Evolutionary conservation across 2,888 invertebrate species (phyloP).

Genomic region (Trichopria drosophilae): DNA sequence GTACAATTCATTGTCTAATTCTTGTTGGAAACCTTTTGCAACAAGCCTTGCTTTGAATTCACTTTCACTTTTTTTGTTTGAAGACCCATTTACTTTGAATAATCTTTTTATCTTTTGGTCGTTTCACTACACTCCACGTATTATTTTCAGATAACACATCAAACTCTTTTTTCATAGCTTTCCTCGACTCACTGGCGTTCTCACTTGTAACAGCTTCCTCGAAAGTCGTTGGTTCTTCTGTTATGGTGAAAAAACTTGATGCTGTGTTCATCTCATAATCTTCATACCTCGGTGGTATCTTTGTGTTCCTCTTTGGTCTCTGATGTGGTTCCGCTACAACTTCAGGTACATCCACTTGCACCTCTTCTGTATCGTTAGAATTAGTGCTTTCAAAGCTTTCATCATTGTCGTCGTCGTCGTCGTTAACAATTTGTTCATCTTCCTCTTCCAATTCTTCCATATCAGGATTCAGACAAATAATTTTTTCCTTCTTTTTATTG

Average conservation of each 20-base stretch:
- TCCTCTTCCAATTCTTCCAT: neutral
- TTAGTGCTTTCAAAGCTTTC: conserved; percentile 3
- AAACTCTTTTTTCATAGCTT: conserved; percentile 18
- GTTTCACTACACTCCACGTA: conserved; percentile 17
- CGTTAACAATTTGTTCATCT: neutral
- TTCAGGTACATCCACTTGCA: neutral
- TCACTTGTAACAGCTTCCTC: conserved; percentile 3
- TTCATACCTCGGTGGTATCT: neutral
- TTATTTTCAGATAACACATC: conserved; percentile 10
- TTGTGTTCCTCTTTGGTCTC: conserved; percentile 6
- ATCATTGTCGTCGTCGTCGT: conserved; percentile 5
- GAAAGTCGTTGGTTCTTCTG: conserved; percentile 8
- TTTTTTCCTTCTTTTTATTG: neutral
- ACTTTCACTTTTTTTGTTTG: too few relatives aligned
- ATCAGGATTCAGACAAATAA: neutral
- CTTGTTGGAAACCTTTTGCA: conserved; percentile 37
- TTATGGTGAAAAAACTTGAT: conserved; percentile 2
- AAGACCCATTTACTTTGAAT: neutral
- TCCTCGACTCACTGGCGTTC: conserved; percentile 10
- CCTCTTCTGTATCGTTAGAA: neutral
- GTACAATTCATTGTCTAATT: conserved; percentile 8
- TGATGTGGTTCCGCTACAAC: neutral
- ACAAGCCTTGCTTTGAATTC: too few relatives aligned
- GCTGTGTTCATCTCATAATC: neutral
- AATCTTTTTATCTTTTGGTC: conserved; percentile 3